phyloP scores from a whole-genome alignment of 2,113 vertebrate genomes.

The Myrmecophaga tridactyla region DNA sequence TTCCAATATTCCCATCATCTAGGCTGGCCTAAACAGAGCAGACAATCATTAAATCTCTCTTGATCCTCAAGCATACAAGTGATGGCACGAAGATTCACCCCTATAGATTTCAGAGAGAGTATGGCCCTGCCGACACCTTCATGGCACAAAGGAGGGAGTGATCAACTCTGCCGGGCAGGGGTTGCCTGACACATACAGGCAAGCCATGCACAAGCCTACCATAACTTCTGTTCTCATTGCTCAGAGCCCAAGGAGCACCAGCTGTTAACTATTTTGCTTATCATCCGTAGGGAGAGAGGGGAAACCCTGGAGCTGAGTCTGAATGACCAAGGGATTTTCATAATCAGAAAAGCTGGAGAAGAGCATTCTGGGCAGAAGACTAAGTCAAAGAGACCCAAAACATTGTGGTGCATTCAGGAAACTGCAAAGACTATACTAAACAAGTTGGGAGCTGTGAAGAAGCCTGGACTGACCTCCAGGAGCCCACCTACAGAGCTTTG shows the following conservation, averaged over 20 bases:
- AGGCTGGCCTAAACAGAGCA: neutral
- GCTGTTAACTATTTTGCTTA: neutral
- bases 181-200: no score
- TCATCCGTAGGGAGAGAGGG: neutral
- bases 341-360: neutral
- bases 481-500: neutral
- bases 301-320: neutral
- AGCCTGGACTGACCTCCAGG: neutral
- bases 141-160: neutral
- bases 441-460: neutral
- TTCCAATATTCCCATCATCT: neutral
- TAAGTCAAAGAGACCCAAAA: neutral
- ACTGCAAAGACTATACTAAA: neutral
- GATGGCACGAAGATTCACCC: no score
- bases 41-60: neutral
- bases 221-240: neutral
- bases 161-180: neutral
- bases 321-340: neutral
- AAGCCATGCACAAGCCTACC: neutral
- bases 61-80: no score
- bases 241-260: neutral
- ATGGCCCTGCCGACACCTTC: no score
- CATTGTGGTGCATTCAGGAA: neutral
- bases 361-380: neutral
- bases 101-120: no score